Percentiles rank a stretch among this genome's conserved stretches.
These are phyloP conservation scores for Girardia tigrina DNA, from an alignment of 2,888 invertebrate species.

Conservation along the genomic window DNA sequence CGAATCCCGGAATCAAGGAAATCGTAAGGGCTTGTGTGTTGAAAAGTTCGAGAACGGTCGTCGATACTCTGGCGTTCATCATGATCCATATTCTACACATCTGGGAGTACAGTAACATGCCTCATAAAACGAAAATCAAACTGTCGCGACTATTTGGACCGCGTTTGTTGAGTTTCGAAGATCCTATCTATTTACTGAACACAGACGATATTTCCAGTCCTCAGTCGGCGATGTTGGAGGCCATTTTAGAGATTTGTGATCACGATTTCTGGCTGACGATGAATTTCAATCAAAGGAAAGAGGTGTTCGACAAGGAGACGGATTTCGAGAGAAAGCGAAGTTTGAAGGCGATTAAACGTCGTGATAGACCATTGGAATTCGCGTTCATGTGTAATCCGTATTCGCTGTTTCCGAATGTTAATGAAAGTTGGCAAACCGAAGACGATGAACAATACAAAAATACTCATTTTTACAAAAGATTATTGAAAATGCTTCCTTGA, in stretches of 20 bases:
- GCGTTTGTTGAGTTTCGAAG: neutral
- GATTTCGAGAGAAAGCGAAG: neutral
- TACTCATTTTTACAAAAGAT: neutral
- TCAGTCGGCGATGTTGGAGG: neutral
- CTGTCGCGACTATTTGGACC: neutral
- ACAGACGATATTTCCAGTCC: neutral
- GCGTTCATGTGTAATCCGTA: neutral
- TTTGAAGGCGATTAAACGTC: neutral
- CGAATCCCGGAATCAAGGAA: neutral
- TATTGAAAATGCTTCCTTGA: neutral
- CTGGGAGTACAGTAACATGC: constrained; percentile 9
- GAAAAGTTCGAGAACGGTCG: neutral
- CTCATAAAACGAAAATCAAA: neutral
- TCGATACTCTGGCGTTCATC: neutral
- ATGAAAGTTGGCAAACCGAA: neutral
- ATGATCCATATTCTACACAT: neutral
- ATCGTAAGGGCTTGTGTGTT: neutral
- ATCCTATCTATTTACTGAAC: neutral
- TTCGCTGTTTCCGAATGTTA: constrained; percentile 13
- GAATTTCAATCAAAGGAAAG: constrained; percentile 10
- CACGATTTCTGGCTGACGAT: neutral
- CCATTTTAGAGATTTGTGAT: neutral
- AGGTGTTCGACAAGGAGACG: neutral
- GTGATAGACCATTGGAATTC: neutral
- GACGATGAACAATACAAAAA: constrained; percentile 7